Evolutionary conservation across 1,140 invertebrate species (phyloP), one percentile per base, ranked within the genome.

Genomic region (Bombus cullumanus): DNA sequence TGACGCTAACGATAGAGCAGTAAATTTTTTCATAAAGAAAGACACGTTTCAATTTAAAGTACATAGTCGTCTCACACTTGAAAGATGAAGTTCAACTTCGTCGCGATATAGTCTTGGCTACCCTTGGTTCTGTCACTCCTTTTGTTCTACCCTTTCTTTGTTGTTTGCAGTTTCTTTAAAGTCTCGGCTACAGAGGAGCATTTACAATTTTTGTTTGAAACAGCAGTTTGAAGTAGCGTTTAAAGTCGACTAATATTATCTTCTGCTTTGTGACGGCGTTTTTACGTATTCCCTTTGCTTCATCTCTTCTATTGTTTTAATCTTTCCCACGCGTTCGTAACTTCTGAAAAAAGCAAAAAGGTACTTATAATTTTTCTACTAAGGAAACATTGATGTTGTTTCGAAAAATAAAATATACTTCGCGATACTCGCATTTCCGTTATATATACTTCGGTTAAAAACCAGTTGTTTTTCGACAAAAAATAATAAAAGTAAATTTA

Each of bases 191-290:
- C 71, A 34, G 53, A 28, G 31, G 25, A 37, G 39, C 18, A 43
- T 73, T 81, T 71, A 37, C 79, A 72, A 81, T 57, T 81, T 73
- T 74, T 59, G 28, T 74, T 82, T 64, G 71, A 62, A 82, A 39
- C 53, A 73, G 18, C 57, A 64, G 71, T 74, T 31, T 64, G 53
- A 82, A 74, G 53, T 64, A 37, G 39, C 80, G 71, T 82, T 82
- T 47, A 64, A 74, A 82, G n/a, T 62, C 71, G 39, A 25, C 71
- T 47, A 64, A 82, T 73, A 64, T 74, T 62, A 62, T 74, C 69
- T 74, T 64, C 66, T 53, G 78, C 43, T 80, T 37, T 69, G 41
- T 28, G 34, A 28, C 31, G 43, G n/a, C 31, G 22, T 13, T 22
- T 78, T 62, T 31, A 78, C 57, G 37, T 76, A 76, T 79, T 34